Percentiles rank a stretch among this genome's conserved stretches.
phyloP scores from a whole-genome alignment of 2,113 vertebrate genomes.

The Cinclus cinclus region DNA sequence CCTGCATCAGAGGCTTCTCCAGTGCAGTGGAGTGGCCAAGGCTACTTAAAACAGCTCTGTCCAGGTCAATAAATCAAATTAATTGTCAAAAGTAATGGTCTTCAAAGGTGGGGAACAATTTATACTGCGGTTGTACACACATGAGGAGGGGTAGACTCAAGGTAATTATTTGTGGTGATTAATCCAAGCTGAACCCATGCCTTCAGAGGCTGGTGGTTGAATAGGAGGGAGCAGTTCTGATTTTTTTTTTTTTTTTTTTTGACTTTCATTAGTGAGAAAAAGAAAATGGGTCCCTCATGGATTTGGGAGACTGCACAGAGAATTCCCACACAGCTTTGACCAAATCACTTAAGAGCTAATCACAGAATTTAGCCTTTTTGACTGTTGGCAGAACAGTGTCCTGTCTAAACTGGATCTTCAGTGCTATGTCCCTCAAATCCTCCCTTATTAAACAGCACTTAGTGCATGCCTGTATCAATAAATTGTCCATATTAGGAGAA shows the following conservation, averaged over 20 bases:
- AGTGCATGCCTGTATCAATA: neutral
- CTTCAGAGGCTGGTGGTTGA: neutral
- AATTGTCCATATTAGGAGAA: neutral
- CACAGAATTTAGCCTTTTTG: neutral
- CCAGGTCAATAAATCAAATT: neutral
- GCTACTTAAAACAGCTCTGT: neutral
- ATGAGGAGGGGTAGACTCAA: neutral
- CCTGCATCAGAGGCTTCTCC: accelerated
- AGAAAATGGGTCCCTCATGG: neutral
- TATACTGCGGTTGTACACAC: neutral
- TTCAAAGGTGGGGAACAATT: neutral
- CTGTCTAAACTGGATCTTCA: neutral
- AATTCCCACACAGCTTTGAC: neutral
- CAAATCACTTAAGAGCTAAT: neutral
- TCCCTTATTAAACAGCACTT: neutral
- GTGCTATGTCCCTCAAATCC: neutral
- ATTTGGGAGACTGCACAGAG: neutral
- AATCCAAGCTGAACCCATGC: neutral
- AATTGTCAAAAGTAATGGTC: neutral
- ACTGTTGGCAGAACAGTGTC: neutral
- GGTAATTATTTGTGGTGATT: neutral
- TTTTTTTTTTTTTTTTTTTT: neutral
- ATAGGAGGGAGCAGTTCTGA: neutral
- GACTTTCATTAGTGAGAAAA: neutral
- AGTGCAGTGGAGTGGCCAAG: too few species aligned